phyloP scores from a whole-genome alignment of 2,888 invertebrate species.

The Drosophila ustulata region DNA sequence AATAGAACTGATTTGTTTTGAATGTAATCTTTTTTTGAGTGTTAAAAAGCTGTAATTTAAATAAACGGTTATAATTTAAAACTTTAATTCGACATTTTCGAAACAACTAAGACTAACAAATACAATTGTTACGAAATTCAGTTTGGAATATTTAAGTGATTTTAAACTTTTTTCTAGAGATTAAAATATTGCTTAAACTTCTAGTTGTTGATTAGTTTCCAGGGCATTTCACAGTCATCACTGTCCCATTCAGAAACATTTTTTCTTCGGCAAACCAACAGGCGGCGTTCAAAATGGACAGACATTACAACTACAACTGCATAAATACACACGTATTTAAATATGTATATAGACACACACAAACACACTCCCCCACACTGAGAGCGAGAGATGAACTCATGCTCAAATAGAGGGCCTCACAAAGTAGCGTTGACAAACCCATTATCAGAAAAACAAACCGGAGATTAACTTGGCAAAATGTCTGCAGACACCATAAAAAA shows the following conservation, averaged over 20 bases:
- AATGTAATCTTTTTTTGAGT: too few species aligned
- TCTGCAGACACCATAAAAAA: conserved; percentile 75
- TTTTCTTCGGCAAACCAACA: conserved; percentile 22
- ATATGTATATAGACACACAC: conserved; percentile 26
- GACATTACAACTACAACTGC: conserved; percentile 39
- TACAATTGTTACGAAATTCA: too few species aligned
- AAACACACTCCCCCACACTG: conserved; percentile 10
- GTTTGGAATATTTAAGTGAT: too few species aligned
- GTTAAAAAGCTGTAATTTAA: too few species aligned
- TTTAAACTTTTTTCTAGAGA: too few species aligned
- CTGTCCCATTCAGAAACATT: not conserved
- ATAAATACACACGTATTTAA: conserved; percentile 48
- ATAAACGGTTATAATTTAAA: too few species aligned
- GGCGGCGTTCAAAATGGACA: conserved; percentile 11
- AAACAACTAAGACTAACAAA: too few species aligned
- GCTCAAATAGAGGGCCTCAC: conserved; percentile 61
- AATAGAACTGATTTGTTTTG: too few species aligned
- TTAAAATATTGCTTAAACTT: too few species aligned
- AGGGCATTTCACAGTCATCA: conserved; percentile 9
- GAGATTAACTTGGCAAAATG: conserved; percentile 81
- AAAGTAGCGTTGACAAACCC: conserved; percentile 80
- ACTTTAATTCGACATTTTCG: too few species aligned
- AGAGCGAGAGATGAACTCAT: conserved; percentile 49
- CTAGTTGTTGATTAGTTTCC: not conserved
- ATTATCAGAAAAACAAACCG: conserved; percentile 81